Percentiles rank a stretch among this genome's conserved stretches.
Conservation (phyloP, 2,113 vertebrate genomes). For the Corydoras sp. region DNA sequence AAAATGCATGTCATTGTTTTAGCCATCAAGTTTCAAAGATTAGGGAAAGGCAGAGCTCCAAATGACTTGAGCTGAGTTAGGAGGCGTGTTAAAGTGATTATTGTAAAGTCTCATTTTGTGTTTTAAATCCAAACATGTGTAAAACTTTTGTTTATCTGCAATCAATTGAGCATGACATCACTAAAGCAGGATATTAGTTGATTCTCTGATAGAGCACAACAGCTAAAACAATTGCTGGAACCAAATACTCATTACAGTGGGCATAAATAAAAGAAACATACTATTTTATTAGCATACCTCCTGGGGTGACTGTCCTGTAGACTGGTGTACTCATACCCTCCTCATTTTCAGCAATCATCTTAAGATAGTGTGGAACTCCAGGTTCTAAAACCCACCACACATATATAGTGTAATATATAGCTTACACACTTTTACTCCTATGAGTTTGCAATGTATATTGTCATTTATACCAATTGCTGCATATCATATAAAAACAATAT, state of each 20-base stretch:
- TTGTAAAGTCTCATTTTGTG: conserved; percentile 16
- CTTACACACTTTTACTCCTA: too few relatives aligned
- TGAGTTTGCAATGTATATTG: too few relatives aligned
- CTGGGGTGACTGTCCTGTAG: conserved; percentile 55
- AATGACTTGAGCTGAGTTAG: conserved; percentile 31
- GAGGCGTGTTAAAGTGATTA: conserved; percentile 1
- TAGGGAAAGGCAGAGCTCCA: conserved; percentile 38
- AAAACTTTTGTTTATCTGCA: not conserved
- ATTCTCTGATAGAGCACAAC: not conserved
- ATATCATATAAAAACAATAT: too few relatives aligned
- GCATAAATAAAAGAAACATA: too few relatives aligned
- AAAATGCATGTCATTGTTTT: conserved; percentile 34
- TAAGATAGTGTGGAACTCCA: conserved; percentile 63
- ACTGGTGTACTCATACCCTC: conserved; percentile 57
- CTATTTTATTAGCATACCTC: conserved; percentile 44
- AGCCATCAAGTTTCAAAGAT: conserved; percentile 37
- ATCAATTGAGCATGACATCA: not conserved
- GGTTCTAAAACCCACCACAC: conserved; percentile 55
- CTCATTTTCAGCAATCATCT: conserved; percentile 66
- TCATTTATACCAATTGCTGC: too few relatives aligned
- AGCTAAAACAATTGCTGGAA: too few relatives aligned
- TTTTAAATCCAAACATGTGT: not conserved
- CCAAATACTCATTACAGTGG: too few relatives aligned
- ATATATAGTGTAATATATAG: conserved; percentile 3
- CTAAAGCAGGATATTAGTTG: not conserved